phyloP scores from a whole-genome alignment of 1,140 invertebrate genomes.

The Dryas iulia region DNA sequence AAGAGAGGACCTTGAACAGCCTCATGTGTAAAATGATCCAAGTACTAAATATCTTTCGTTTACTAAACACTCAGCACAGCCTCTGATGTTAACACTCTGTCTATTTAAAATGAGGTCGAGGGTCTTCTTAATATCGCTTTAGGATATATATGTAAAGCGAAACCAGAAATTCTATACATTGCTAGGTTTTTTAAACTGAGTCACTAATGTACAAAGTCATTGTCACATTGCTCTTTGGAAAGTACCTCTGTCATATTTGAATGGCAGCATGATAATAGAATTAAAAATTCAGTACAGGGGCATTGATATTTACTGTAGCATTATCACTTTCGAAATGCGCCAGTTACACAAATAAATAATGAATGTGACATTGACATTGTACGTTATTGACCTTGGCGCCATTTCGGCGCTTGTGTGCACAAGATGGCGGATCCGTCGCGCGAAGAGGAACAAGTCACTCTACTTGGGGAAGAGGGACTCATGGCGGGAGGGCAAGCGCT shows the following conservation, averaged over 20 bases:
- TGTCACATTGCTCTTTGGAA: constrained; percentile 36
- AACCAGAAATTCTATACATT: constrained; percentile 7
- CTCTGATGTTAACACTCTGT: constrained; percentile 37
- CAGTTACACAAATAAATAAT: not conserved
- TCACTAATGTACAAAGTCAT: constrained; percentile 33
- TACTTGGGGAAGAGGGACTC: constrained; percentile 96
- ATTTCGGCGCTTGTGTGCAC: constrained; percentile 73
- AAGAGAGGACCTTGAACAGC: constrained; percentile 1
- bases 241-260: not conserved
- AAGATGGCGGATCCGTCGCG: constrained; percentile 95
- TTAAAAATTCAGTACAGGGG: not conserved
- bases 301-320: not conserved
- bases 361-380: constrained; percentile 30
- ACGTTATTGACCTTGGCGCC: constrained; percentile 65
- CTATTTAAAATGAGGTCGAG: constrained; percentile 54
- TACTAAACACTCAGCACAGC: constrained; percentile 38
- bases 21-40: not conserved
- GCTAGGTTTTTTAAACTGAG: constrained; percentile 15
- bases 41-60: constrained; percentile 20
- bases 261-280: not conserved
- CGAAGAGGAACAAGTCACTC: constrained; percentile 95
- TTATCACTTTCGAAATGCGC: not conserved
- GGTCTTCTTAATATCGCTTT: constrained; percentile 46
- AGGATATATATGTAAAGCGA: constrained; percentile 10
- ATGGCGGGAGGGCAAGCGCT: constrained; percentile 95